Conservation (phyloP, 2,888 invertebrate genomes). For the Drosophila ustulata region DNA sequence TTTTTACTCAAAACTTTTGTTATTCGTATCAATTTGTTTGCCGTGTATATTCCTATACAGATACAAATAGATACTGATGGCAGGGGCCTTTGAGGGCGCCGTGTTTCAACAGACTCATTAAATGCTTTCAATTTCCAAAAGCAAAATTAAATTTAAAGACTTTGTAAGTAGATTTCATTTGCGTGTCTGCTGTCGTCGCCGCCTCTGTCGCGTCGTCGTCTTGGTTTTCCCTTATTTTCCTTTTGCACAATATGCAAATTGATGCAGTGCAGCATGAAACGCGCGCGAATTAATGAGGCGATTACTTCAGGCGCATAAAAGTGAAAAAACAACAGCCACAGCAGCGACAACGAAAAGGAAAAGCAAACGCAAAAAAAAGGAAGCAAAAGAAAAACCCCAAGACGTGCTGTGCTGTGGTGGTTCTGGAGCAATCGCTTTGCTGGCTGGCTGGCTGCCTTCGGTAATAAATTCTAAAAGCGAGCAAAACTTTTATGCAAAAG, state of each 20-base stretch:
- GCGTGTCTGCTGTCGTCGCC: conserved; percentile 18
- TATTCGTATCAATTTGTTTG: not conserved
- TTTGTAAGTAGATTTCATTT: conserved; percentile 74
- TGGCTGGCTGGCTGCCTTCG: conserved; percentile 27
- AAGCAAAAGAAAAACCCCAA: conserved; percentile 17
- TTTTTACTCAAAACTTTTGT: too few relatives aligned
- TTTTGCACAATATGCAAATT: conserved; percentile 80
- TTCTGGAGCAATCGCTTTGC: conserved; percentile 4
- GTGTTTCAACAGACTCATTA: conserved; percentile 71
- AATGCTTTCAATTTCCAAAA: conserved; percentile 67
- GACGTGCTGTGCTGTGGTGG: conserved; percentile 14
- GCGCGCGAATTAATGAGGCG: conserved; percentile 81
- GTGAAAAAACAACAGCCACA: conserved; percentile 23
- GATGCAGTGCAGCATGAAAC: conserved; percentile 78
- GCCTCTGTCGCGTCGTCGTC: conserved; percentile 2
- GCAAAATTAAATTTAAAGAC: conserved; percentile 76
- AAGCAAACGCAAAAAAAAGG: conserved; percentile 26
- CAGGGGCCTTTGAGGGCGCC: conserved; percentile 33
- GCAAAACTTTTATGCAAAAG: conserved; percentile 70
- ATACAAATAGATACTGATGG: not conserved
- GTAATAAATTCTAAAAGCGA: conserved; percentile 67
- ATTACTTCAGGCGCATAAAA: conserved; percentile 69
- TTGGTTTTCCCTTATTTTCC: conserved; percentile 26
- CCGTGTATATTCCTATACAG: not conserved
- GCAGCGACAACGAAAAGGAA: conserved; percentile 26